Percentiles rank a stretch among this genome's conserved stretches.
Conservation (phyloP, 2,797 vertebrate genomes). For the Todus mexicanus region DNA sequence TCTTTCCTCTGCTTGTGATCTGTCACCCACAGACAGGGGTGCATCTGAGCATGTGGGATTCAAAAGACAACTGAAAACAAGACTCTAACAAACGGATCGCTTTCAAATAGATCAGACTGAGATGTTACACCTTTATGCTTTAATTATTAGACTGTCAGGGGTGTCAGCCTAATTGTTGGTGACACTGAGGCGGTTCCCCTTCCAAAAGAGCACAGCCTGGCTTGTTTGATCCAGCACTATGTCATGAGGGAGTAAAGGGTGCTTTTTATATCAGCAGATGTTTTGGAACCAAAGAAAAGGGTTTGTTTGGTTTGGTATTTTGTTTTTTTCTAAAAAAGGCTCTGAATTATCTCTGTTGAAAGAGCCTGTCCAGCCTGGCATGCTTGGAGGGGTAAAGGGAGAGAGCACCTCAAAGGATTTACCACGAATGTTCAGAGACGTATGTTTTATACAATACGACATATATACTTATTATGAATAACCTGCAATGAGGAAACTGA, state of each 20-base stretch:
- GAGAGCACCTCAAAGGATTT: neutral
- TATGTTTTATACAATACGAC: neutral
- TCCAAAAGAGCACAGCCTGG: neutral
- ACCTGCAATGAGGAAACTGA: neutral
- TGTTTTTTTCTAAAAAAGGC: too few species aligned
- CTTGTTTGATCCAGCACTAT: neutral
- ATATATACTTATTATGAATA: fast-evolving
- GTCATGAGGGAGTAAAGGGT: neutral
- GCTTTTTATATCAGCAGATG: neutral
- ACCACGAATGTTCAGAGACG: fast-evolving
- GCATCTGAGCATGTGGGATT: neutral
- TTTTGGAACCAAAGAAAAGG: neutral
- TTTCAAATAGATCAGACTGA: too few species aligned
- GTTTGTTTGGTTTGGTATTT: too few species aligned
- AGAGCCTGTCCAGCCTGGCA: neutral
- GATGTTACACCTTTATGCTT: too few species aligned
- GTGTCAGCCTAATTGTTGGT: too few species aligned
- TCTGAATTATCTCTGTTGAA: neutral
- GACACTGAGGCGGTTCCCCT: neutral
- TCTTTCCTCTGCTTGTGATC: neutral
- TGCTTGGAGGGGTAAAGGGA: neutral
- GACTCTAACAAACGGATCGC: too few species aligned
- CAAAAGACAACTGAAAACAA: too few species aligned
- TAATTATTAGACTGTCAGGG: too few species aligned
- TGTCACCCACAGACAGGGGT: neutral